Evolutionary conservation across 2,113 vertebrate genomes (phyloP), one percentile per base, ranked within the genome.

Genomic region (Hypomesus transpacificus): DNA sequence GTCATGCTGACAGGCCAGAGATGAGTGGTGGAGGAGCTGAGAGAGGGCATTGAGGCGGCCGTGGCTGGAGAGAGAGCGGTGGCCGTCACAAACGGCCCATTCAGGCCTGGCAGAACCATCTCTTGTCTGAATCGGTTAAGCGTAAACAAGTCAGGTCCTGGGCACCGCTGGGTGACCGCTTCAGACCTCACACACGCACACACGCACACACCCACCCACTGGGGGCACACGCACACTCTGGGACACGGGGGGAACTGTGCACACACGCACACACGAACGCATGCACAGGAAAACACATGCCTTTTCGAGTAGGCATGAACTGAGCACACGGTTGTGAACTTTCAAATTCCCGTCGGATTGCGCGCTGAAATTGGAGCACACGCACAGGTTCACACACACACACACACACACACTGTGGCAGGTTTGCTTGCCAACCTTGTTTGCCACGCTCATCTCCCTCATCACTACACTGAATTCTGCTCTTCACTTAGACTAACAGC

Each of bases 141-240:
- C 71, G 75, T 87, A 87, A 90, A 89, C 85, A 87, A 66, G 70
- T 70, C 75, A 72, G 68, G 76, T 68, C 71, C 56, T 67, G 58
- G 14, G 66, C 5, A 75, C 82, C 77, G 81, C 83, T 80, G 72
- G 77, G 78, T 81, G 78, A 75, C 84, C 86, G 85, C 85, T 85
- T 85, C 80, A 87, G 89, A 91, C 86, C 90, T 85, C 87, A 88
- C 89, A 82, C 75, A 76, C 89, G 78, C 63, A 28, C 60, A 31
- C 20, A 18, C 24, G 0, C 5, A 34, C 22, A 31, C 61, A 63
- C 7, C 14, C 59, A 28, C 13, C 22, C 3, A 4, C 59, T 26
- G 9, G 18, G 26, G 26, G 34, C 31, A 21, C 62, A 65, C 31
- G 46, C 58, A 60, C 22, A 9, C 39, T 46, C 39, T 46, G 39